These are phyloP conservation scores for Rhinoptilus africanus DNA, from an alignment of 2,113 vertebrate species.

Conservation along the genomic window DNA sequence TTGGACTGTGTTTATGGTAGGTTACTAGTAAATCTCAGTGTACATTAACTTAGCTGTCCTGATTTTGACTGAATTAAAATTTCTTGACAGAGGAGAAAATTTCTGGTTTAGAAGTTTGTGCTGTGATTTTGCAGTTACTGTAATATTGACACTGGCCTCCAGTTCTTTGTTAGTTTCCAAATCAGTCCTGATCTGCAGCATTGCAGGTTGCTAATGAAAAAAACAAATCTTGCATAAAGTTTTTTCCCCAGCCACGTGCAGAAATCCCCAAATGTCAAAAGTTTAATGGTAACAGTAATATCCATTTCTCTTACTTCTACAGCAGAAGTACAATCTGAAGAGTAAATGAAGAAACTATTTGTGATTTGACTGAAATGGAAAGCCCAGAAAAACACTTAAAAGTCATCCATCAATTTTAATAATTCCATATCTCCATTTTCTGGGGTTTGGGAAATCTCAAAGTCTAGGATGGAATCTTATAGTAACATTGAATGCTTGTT, in stretches of 20 bases:
- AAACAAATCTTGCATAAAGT: fast-evolving
- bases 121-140: not conserved
- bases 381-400: not conserved
- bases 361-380: not conserved
- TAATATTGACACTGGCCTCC: not conserved
- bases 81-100: not conserved
- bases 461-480: not conserved
- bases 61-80: not conserved
- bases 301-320: not conserved
- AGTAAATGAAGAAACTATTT: not conserved
- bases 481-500: not conserved
- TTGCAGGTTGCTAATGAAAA: not conserved
- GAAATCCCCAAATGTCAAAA: not conserved
- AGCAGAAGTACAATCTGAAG: not conserved
- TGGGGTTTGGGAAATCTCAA: not conserved
- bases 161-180: not conserved
- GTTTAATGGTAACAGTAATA: not conserved
- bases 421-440: not conserved
- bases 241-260: not conserved
- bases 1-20: not conserved
- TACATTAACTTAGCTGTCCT: not conserved
- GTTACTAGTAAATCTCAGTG: not conserved
- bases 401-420: not conserved
- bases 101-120: not conserved
- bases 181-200: not conserved